Evolutionary conservation across 1,140 invertebrate species (phyloP).

Genomic region (Drosophila miranda): DNA sequence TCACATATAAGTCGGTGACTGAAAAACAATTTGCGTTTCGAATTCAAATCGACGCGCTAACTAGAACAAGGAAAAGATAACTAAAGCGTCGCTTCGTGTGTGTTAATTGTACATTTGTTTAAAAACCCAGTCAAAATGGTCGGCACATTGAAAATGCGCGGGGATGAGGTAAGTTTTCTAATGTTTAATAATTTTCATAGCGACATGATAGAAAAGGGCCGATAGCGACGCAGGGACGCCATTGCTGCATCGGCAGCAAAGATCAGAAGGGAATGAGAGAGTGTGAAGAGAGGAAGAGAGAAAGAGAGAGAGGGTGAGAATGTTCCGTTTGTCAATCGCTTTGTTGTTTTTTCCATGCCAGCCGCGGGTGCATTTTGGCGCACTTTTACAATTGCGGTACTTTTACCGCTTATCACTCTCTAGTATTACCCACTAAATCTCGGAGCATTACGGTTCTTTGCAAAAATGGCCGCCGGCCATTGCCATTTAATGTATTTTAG

Average conservation of each 20-base stretch:
- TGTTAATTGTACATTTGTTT: constrained; percentile 24
- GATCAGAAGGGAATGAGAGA: background rate
- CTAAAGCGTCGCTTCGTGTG: constrained; percentile 19
- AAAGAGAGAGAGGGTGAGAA: constrained; percentile 37
- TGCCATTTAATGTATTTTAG: background rate
- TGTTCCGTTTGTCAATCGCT: constrained; percentile 49
- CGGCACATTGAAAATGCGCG: constrained; percentile 59
- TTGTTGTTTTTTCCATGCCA: constrained; percentile 27
- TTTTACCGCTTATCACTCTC: constrained; percentile 41
- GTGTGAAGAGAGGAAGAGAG: background rate
- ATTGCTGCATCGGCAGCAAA: constrained; percentile 47
- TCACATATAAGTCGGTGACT: no score
- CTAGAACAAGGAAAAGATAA: constrained; percentile 7
- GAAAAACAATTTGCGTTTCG: no score
- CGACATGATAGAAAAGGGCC: constrained; percentile 10
- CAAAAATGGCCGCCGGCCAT: constrained; percentile 56
- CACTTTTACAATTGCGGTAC: constrained; percentile 53
- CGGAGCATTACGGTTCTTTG: constrained; percentile 20
- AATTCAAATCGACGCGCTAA: no score
- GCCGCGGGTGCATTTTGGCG: constrained; percentile 43
- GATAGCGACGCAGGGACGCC: constrained; percentile 39
- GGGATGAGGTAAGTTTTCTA: constrained; percentile 68
- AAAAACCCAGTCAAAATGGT: constrained; percentile 50
- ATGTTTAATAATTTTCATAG: background rate
- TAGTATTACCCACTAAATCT: constrained; percentile 6